Conservation (phyloP, 2,888 invertebrate species). For the Melanostoma mellinum region DNA sequence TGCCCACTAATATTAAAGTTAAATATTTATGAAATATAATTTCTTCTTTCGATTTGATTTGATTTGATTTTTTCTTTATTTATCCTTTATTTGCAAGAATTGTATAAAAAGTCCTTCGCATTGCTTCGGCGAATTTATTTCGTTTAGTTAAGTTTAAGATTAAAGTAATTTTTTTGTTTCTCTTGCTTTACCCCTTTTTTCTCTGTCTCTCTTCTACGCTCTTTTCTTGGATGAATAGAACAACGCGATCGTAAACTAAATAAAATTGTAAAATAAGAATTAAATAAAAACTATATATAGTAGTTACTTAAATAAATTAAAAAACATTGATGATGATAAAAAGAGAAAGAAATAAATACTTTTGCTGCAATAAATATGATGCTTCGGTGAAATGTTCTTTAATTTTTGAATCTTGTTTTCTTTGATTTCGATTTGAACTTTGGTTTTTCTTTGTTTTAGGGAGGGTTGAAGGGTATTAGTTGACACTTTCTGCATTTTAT, state of each 20-base stretch:
- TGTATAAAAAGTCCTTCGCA: slow-evolving; percentile 57
- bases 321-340: slow-evolving; percentile 13
- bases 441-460: slow-evolving; percentile 23
- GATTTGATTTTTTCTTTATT: slow-evolving; percentile 30
- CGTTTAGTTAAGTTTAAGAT: slow-evolving; percentile 43
- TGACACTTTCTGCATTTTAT: slow-evolving; percentile 6
- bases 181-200: slow-evolving; percentile 38
- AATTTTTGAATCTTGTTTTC: slow-evolving; percentile 45
- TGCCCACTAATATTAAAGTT: slow-evolving; percentile 42
- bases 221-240: slow-evolving; percentile 17
- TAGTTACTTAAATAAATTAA: not conserved
- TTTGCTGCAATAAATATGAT: slow-evolving; percentile 67
- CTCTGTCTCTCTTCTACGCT: slow-evolving; percentile 32
- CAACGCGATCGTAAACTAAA: slow-evolving; percentile 31
- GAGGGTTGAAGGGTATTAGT: slow-evolving; percentile 3
- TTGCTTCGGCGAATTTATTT: slow-evolving; percentile 52
- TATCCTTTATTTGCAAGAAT: slow-evolving; percentile 57
- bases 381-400: slow-evolving; percentile 67
- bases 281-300: slow-evolving; percentile 35
- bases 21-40: slow-evolving; percentile 54
- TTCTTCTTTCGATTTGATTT: slow-evolving; percentile 18
- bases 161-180: slow-evolving; percentile 18
- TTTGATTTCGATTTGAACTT: slow-evolving; percentile 35
- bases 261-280: slow-evolving; percentile 55
- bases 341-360: slow-evolving; percentile 40